Base-by-base conservation (phyloP, 2,888 invertebrate genomes). In the Gibbula magus region DNA sequence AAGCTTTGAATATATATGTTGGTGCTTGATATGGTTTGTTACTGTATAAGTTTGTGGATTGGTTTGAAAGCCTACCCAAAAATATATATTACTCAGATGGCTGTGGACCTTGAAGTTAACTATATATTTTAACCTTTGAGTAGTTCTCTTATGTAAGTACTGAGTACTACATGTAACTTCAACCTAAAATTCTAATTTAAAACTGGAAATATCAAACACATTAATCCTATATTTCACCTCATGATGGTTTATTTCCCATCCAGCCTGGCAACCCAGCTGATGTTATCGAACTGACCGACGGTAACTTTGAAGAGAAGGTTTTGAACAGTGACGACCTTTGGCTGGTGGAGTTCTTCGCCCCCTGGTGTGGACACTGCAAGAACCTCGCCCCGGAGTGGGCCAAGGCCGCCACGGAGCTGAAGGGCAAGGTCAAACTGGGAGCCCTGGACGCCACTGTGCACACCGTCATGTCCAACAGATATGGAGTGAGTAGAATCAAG, bases 301-400 rank as follows among this genome's bases (percentile, higher is more conserved):
- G 96, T 84, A 99, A 99, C 94, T 99, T 99, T 93, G 96, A 98
- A 85, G 96, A 96, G 92, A 93, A 96, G 78, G 99, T 99, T 20
- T 92, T 99, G 87, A 95, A 97, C 87, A 98, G 98, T 74, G 97
- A 99, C 20, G 99, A 99, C 91, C 95, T 98, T 93, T 99, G 99
- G 98, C 93, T 99, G 87, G 98, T 99, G 1, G 99, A 99, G 93
- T 99, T 99, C 94, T 99, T 95, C 93, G 99, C 99, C 7, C 94
- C 94, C 5, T 94, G 94, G 94, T 98, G 98, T 96, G 93, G 92
- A 2, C 93, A 93, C 80, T 93, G 93, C 86, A 99, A 99, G 94
- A 98, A 96, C 92, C 94, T 99, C 78, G 99, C 96, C 78, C 99
- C 99, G 0, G 97, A 98, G 86, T 99, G 99, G 99, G 96, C 96